Conservation (phyloP, 2,113 vertebrate genomes). For the Jaculus jaculus region DNA sequence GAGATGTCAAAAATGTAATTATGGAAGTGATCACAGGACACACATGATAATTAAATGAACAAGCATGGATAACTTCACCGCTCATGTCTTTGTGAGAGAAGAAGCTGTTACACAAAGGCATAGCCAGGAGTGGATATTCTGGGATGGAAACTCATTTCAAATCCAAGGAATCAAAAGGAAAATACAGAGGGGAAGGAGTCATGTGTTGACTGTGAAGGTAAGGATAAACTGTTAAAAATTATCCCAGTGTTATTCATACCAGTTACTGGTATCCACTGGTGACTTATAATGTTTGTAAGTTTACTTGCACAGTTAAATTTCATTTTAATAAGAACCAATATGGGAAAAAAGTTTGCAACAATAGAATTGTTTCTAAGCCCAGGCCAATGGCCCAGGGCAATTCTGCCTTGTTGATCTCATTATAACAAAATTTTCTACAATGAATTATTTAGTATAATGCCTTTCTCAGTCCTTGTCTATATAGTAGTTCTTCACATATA, state of each 20-base stretch:
- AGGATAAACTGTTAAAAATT: neutral
- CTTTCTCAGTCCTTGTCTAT: conserved; percentile 61
- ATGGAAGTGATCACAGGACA: neutral
- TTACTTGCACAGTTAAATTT: conserved; percentile 66
- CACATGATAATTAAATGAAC: neutral
- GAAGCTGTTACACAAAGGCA: neutral
- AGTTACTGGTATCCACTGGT: neutral
- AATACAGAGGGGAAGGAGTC: neutral
- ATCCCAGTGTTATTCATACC: neutral
- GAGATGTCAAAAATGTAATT: neutral
- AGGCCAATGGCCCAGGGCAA: conserved; percentile 52
- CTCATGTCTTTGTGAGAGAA: neutral
- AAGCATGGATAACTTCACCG: neutral
- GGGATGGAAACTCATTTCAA: neutral
- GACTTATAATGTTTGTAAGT: conserved; percentile 31
- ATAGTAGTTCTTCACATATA: conserved; percentile 65
- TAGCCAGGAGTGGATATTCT: neutral
- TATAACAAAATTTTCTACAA: conserved; percentile 63
- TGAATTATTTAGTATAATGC: conserved; percentile 76
- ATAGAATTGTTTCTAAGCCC: conserved; percentile 65
- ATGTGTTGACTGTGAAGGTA: neutral
- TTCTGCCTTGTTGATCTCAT: conserved; percentile 70
- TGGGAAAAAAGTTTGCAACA: conserved; percentile 45
- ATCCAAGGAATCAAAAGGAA: neutral
- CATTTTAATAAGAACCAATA: conserved; percentile 62